These are phyloP conservation scores for Caenorhabditis inopinata DNA, from an alignment of 1,140 invertebrate genomes.

Conservation along the genomic window DNA sequence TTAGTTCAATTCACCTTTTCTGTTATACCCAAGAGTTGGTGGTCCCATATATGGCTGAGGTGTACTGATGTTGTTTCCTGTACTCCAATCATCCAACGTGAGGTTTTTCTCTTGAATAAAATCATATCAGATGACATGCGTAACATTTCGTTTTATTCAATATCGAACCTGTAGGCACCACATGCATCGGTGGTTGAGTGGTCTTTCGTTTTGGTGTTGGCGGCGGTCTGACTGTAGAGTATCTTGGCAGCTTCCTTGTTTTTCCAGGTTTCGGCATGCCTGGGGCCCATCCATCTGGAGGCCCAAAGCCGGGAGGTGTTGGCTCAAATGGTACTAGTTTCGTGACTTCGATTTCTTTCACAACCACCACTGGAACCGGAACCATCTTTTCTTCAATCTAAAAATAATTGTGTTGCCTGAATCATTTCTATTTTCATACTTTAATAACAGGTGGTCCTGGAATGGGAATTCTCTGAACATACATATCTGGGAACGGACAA, in stretches of 20 bases:
- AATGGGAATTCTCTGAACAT: conserved; percentile 61
- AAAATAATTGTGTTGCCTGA: conserved; percentile 5
- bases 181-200: conserved; percentile 27
- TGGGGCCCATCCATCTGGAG: conserved; percentile 59
- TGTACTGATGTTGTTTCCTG: conserved; percentile 52
- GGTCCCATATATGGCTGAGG: conserved; percentile 57
- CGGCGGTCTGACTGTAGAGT: not conserved
- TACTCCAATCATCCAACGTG: conserved; percentile 23
- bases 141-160: no score
- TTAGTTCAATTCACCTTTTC: conserved; percentile 53
- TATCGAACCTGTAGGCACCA: conserved; percentile 18
- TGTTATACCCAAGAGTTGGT: conserved; percentile 63
- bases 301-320: conserved; percentile 64
- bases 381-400: conserved; percentile 64
- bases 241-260: conserved; percentile 54
- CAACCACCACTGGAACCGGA: conserved; percentile 64
- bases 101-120: conserved; percentile 2
- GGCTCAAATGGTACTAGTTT: conserved; percentile 65
- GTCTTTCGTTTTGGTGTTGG: conserved; percentile 39
- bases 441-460: conserved; percentile 60
- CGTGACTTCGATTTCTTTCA: conserved; percentile 65
- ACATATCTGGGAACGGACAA: conserved; percentile 63
- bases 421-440: not conserved
- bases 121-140: not conserved
- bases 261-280: conserved; percentile 61